Evolutionary conservation across 1,140 invertebrate genomes (phyloP).

Genomic region (Anoplolepis gracilipes): DNA sequence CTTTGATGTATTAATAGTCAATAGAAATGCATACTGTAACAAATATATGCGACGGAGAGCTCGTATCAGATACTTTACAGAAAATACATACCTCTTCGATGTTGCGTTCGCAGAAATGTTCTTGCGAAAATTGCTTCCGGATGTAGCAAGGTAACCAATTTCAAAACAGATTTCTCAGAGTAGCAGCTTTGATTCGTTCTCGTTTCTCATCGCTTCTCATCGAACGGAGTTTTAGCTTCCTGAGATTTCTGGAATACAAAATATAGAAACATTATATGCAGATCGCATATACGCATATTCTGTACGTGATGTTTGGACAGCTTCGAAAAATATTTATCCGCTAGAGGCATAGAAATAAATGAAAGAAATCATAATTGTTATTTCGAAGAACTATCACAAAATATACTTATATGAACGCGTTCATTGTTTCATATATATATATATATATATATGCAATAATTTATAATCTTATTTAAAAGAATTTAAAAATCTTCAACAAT

Average conservation of each 20-base stretch:
- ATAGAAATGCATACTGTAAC: neutral
- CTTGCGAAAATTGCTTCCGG: neutral
- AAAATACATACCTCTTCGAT: constrained; percentile 40
- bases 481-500: too few species aligned
- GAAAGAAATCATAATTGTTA: neutral
- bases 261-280: neutral
- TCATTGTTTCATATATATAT: too few species aligned
- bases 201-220: neutral
- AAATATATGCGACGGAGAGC: neutral
- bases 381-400: neutral
- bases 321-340: neutral
- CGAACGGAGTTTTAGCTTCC: neutral
- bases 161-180: constrained; percentile 10
- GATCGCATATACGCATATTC: neutral
- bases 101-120: neutral
- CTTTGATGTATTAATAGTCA: neutral
- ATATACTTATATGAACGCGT: too few species aligned
- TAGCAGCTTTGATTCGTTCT: neutral
- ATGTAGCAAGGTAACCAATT: neutral
- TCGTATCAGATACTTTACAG: neutral
- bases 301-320: neutral
- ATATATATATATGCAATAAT: too few species aligned
- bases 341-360: neutral
- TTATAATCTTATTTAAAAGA: too few species aligned
- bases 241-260: neutral